phyloP scores from a whole-genome alignment of 2,797 vertebrate genomes.

The Trichosurus vulpecula region DNA sequence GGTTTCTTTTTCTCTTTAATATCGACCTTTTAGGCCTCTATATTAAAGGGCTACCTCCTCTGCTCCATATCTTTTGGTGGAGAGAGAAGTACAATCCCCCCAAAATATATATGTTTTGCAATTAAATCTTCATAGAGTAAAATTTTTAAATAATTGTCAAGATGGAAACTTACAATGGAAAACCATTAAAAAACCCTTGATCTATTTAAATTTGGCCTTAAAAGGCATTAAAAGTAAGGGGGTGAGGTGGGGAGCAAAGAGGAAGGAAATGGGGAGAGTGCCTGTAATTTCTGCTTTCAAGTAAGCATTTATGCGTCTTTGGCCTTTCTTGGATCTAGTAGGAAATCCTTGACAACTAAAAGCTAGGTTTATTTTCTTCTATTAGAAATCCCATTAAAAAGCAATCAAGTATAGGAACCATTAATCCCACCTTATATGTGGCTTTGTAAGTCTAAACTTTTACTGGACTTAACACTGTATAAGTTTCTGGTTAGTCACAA shows the following conservation, averaged over 20 bases:
- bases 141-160: not conserved
- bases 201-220: not conserved
- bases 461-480: not conserved
- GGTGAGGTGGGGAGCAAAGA: not conserved
- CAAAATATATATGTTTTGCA: not conserved
- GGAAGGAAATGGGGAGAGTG: not conserved
- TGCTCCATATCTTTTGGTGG: not conserved
- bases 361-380: slow-evolving; percentile 24
- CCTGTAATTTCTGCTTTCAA: not conserved
- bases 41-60: not conserved
- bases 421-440: not conserved
- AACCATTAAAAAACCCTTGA: not conserved
- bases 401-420: not conserved
- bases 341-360: slow-evolving; percentile 16
- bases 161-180: not conserved
- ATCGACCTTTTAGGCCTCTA: not conserved
- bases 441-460: not conserved
- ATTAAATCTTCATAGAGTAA: not conserved
- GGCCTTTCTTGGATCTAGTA: not conserved
- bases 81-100: not conserved
- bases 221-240: not conserved
- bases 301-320: not conserved
- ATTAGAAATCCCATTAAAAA: slow-evolving; percentile 34
- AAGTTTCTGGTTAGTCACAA: not conserved
- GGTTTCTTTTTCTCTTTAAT: not conserved